Conservation (phyloP, 2,888 invertebrate species). For the Limulus polyphemus region DNA sequence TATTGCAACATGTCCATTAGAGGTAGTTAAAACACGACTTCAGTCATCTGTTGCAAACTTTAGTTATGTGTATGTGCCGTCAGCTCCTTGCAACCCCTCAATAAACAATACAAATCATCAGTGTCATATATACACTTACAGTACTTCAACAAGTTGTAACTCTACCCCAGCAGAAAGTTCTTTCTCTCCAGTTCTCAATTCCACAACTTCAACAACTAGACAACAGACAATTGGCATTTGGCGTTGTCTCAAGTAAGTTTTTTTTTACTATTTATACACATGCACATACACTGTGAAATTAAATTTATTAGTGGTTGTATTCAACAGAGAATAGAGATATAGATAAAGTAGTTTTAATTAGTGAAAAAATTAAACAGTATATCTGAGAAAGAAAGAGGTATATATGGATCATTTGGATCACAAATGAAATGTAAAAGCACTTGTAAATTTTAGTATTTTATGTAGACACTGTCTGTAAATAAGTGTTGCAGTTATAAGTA, state of each 20-base stretch:
- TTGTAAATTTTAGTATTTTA: no score
- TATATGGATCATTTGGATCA: no score
- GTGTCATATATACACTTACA: no score
- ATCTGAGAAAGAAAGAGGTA: no score
- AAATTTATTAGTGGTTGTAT: no score
- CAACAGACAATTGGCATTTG: slow-evolving; percentile 30
- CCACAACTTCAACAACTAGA: slow-evolving; percentile 15
- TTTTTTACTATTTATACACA: neutral
- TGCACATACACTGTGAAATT: no score
- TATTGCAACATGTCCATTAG: slow-evolving; percentile 90
- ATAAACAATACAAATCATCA: neutral
- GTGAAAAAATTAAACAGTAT: no score
- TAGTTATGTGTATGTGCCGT: slow-evolving; percentile 1
- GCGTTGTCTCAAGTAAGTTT: slow-evolving; percentile 33
- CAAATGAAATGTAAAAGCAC: no score
- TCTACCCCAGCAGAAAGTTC: slow-evolving; percentile 14
- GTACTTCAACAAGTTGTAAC: slow-evolving; percentile 6
- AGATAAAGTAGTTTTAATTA: no score
- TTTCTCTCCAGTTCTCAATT: slow-evolving; percentile 11
- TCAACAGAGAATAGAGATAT: no score
- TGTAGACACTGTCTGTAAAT: no score
- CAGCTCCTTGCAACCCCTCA: slow-evolving; percentile 6
- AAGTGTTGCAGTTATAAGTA: no score
- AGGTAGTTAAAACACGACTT: slow-evolving; percentile 92
- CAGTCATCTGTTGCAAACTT: slow-evolving; percentile 69